A percentile compares a stretch with the other conserved stretches of the same genome.
These are phyloP conservation scores for Sardina pilchardus DNA, from an alignment of 2,113 vertebrate species.

Conservation along the genomic window DNA sequence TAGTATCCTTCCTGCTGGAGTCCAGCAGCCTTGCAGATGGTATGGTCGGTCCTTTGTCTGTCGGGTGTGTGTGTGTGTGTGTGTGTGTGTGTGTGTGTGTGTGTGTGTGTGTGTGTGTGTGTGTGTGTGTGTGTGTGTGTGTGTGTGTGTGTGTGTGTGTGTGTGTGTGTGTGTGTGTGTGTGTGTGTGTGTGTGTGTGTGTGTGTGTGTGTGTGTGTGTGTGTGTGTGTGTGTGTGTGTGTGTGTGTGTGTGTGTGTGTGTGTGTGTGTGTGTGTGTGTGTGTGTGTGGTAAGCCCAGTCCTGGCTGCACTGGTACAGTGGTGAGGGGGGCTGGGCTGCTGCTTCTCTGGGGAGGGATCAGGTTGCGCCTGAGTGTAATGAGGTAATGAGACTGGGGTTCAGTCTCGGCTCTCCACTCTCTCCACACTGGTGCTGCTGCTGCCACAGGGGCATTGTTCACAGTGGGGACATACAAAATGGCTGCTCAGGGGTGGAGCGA, in stretches of 20 bases:
- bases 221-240: neutral
- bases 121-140: neutral
- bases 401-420: slow-evolving; percentile 41
- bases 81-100: neutral
- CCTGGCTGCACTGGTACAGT: slow-evolving; percentile 50
- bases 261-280: neutral
- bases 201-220: neutral
- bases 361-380: slow-evolving; percentile 63
- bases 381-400: slow-evolving; percentile 60
- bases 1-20: neutral
- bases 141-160: neutral
- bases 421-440: slow-evolving; percentile 33
- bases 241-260: neutral
- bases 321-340: neutral
- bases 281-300: neutral
- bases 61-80: neutral
- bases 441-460: slow-evolving; percentile 47
- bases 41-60: neutral
- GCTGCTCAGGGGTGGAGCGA: slow-evolving; percentile 10
- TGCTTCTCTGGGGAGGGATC: slow-evolving; percentile 56
- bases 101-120: slow-evolving; percentile 16
- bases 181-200: neutral
- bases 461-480: slow-evolving; percentile 36
- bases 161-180: neutral
- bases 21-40: slow-evolving; percentile 6